Percentiles rank a stretch among this genome's conserved stretches.
These are phyloP conservation scores for Hylaeus anthracinus DNA, from an alignment of 1,140 invertebrate species.

Conservation along the genomic window DNA sequence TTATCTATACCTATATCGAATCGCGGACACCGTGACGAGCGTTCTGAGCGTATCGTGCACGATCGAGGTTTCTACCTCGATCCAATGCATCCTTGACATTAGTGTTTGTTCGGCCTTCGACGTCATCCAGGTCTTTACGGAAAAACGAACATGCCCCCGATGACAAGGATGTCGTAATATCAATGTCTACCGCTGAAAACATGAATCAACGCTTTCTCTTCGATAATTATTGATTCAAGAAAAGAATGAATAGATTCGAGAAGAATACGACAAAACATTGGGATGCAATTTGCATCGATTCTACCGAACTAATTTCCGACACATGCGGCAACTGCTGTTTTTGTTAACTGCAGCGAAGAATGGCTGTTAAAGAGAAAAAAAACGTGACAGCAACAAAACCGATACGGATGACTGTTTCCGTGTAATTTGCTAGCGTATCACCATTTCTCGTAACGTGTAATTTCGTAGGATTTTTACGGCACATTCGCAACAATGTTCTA, in stretches of 20 bases:
- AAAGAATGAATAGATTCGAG: neutral
- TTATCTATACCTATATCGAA: slow-evolving; percentile 14
- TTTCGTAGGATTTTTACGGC: neutral
- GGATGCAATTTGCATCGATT: no score
- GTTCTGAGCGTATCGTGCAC: slow-evolving; percentile 18
- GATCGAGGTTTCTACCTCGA: slow-evolving; percentile 19
- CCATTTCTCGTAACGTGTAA: neutral
- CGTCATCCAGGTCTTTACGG: slow-evolving; percentile 34
- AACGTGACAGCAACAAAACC: neutral
- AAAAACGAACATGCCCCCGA: slow-evolving; percentile 22
- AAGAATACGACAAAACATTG: no score
- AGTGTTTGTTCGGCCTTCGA: slow-evolving; percentile 32
- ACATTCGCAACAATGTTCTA: no score
- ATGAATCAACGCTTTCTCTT: neutral
- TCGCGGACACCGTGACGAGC: slow-evolving; percentile 36
- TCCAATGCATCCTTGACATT: slow-evolving; percentile 53
- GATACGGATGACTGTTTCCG: neutral
- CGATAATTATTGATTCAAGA: neutral
- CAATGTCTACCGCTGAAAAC: neutral
- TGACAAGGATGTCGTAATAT: slow-evolving; percentile 16
- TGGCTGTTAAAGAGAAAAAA: no score
- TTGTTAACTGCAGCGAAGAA: no score
- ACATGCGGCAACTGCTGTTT: neutral
- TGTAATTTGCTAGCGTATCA: neutral
- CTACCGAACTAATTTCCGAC: neutral